These are phyloP conservation scores for Helicoverpa armigera DNA, from an alignment of 1,140 invertebrate species.

Conservation along the genomic window DNA sequence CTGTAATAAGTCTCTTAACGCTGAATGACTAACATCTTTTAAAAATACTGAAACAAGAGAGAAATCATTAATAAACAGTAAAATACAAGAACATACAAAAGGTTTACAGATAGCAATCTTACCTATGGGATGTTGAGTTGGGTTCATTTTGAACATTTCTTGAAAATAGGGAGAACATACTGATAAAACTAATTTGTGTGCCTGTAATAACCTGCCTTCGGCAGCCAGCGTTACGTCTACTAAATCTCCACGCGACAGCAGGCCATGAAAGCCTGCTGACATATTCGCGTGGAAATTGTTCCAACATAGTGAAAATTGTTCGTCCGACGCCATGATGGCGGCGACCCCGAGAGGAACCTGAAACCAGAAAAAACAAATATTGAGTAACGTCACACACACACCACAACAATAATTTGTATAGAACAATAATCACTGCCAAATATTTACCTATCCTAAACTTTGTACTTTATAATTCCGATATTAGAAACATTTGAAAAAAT, in stretches of 20 bases:
- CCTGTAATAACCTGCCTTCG: conserved; percentile 92
- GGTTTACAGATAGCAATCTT: conserved; percentile 53
- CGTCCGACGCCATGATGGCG: conserved; percentile 90
- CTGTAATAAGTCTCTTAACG: conserved; percentile 92
- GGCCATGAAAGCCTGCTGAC: conserved; percentile 91
- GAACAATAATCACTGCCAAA: not conserved
- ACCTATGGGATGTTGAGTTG: conserved; percentile 88
- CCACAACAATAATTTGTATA: conserved; percentile 4
- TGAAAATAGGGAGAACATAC: conserved; percentile 95
- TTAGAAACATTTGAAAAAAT: conserved; percentile 86
- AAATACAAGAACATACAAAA: conserved; percentile 1
- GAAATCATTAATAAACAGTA: conserved; percentile 42
- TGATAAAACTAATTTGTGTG: conserved; percentile 93
- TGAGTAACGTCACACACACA: conserved; percentile 31
- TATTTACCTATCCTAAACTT: conserved; percentile 83
- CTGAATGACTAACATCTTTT: conserved; percentile 92
- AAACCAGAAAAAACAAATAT: conserved; percentile 60
- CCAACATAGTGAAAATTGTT: conserved; percentile 93
- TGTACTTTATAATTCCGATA: conserved; percentile 84
- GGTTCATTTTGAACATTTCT: conserved; percentile 91
- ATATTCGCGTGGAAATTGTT: conserved; percentile 92
- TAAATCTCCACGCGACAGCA: conserved; percentile 91
- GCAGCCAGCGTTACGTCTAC: conserved; percentile 94
- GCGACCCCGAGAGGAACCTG: conserved; percentile 80
- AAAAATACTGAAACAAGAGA: conserved; percentile 90